These are phyloP conservation scores for Meteorus cinctellus DNA, from an alignment of 2,888 invertebrate genomes.

Conservation along the genomic window DNA sequence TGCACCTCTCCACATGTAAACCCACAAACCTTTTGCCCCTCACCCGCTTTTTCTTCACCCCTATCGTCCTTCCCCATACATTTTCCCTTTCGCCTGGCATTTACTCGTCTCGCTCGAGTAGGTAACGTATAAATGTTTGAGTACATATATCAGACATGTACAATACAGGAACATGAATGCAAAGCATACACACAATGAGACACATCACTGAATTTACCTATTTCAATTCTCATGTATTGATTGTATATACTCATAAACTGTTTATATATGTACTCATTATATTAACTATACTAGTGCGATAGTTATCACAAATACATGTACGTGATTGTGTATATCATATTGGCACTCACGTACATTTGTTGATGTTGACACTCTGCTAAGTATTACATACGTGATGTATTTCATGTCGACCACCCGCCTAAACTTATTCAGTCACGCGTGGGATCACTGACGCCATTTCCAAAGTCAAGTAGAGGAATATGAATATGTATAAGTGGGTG, in stretches of 20 bases:
- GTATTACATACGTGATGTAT: conserved; percentile 2
- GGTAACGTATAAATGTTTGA: conserved; percentile 67
- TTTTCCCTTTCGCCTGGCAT: conserved; percentile 54
- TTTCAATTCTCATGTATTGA: conserved; percentile 34
- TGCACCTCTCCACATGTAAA: neutral
- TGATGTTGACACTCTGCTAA: neutral
- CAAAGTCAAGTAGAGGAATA: conserved; percentile 3
- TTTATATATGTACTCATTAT: conserved; percentile 7
- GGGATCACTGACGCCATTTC: neutral
- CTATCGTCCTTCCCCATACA: conserved; percentile 64
- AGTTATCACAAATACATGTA: neutral
- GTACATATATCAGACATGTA: neutral
- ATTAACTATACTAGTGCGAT: neutral
- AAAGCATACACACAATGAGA: neutral
- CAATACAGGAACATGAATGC: neutral
- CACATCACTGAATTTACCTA: neutral
- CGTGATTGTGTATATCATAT: neutral
- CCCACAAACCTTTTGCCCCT: conserved; percentile 52
- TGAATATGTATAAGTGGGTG: neutral
- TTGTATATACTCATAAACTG: neutral
- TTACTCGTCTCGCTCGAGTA: conserved; percentile 49
- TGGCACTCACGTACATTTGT: neutral
- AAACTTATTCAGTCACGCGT: conserved; percentile 60
- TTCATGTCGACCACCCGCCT: conserved; percentile 50
- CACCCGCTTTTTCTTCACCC: conserved; percentile 50